A percentile compares a stretch with the other conserved stretches of the same genome.
Conservation (phyloP, 1,140 invertebrate genomes). For the Ips typographus region DNA sequence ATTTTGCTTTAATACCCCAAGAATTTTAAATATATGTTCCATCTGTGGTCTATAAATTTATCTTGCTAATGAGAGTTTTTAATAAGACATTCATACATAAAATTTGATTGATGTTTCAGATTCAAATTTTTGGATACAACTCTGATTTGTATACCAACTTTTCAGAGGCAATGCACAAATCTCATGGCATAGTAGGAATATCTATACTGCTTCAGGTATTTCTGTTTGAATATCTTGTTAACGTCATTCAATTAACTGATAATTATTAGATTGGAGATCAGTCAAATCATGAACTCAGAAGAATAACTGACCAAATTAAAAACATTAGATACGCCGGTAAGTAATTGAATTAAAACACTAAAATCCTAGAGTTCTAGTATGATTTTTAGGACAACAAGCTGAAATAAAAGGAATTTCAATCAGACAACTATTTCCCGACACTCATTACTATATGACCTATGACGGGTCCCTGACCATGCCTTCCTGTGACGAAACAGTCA, state of each 20-base stretch:
- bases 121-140: slow-evolving; percentile 93
- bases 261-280: slow-evolving; percentile 74
- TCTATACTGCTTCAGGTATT: slow-evolving; percentile 83
- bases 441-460: slow-evolving; percentile 95
- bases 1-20: slow-evolving; percentile 19
- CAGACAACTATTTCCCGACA: slow-evolving; percentile 83
- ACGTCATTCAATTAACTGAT: neutral
- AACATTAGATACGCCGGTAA: slow-evolving; percentile 85
- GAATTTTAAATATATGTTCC: slow-evolving; percentile 20
- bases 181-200: slow-evolving; percentile 86
- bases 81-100: too few species aligned
- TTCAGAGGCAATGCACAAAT: slow-evolving; percentile 82
- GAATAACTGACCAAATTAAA: slow-evolving; percentile 84
- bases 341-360: slow-evolving; percentile 41
- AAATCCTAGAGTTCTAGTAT: neutral
- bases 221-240: neutral
- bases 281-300: slow-evolving; percentile 81
- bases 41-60: too few species aligned
- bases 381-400: slow-evolving; percentile 69
- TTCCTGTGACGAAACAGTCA: slow-evolving; percentile 89
- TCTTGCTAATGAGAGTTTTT: too few species aligned
- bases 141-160: slow-evolving; percentile 90
- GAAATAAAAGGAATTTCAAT: slow-evolving; percentile 81
- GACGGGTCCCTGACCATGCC: slow-evolving; percentile 95
- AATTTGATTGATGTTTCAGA: slow-evolving; percentile 60